Evolutionary conservation across 2,113 vertebrate species (phyloP).

Genomic region (Aspidoscelis tigris): DNA sequence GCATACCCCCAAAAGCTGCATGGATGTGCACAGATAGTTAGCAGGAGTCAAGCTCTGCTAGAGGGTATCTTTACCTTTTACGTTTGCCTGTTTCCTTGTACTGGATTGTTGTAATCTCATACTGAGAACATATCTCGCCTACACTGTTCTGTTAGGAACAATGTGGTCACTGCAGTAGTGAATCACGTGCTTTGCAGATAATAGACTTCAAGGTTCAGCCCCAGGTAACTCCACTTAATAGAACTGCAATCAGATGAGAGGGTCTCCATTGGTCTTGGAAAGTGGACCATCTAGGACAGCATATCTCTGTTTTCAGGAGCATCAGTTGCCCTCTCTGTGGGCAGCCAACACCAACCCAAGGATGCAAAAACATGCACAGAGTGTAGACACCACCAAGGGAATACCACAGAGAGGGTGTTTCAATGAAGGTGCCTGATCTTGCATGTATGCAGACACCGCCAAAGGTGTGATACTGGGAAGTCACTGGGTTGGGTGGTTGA

Average conservation of each 20-base stretch:
- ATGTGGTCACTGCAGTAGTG: too few relatives aligned
- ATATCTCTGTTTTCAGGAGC: neutral
- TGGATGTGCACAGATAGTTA: too few relatives aligned
- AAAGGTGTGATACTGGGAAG: too few relatives aligned
- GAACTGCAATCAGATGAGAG: neutral
- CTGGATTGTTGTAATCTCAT: neutral
- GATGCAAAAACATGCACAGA: too few relatives aligned
- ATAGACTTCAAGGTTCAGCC: neutral
- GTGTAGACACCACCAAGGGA: too few relatives aligned
- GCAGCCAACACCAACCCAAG: too few relatives aligned
- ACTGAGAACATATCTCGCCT: neutral
- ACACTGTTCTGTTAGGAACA: neutral
- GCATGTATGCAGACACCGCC: neutral
- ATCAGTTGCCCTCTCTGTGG: too few relatives aligned
- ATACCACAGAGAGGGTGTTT: too few relatives aligned
- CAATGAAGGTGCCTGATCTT: too few relatives aligned
- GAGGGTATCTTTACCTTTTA: too few relatives aligned
- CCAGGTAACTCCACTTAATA: neutral
- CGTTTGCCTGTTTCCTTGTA: neutral
- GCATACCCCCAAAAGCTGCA: too few relatives aligned
- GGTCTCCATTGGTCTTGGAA: neutral
- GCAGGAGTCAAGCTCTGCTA: too few relatives aligned
- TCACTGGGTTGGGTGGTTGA: neutral
- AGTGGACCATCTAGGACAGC: neutral
- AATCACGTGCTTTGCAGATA: neutral